Base-by-base conservation (phyloP, 2,113 vertebrate species). In the Piprites chloris region DNA sequence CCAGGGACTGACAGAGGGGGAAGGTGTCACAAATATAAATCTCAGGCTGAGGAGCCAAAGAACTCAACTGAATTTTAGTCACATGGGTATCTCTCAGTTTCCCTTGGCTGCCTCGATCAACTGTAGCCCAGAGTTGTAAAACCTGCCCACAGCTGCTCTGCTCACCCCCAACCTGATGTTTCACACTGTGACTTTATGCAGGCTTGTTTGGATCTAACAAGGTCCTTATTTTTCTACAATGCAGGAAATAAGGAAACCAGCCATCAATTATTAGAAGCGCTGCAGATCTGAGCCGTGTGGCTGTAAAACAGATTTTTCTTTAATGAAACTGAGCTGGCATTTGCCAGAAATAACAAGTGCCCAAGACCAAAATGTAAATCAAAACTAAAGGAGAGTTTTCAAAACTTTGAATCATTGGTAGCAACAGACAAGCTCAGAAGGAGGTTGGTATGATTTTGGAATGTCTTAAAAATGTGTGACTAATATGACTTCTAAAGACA, bases 381-480 rank as follows among this genome's bases (percentile, higher is more conserved):
- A 98, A 97, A 98, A 97, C 92, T 97, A 93, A 95, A 97, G 97
- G 98, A 98, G 98, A 95, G 76, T 91, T 96, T 96, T 98, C 97
- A 98, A 97, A 95, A 94, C 93, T 96, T 87, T 97, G 95, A 98
- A 98, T 98, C 98, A 97, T 96, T 83, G 96, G 96, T 97, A 98
- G 97, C 97, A 95, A 95, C 94, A 95, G 90, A 97, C 89, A 96
- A 95, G 89, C 87, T 96, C 91, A 91, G 93, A 87, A 97, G 94
- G 95, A 96, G 95, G 89, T 97, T 98, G 97, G 96, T 90, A 98
- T 90, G 97, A 97, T 97, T 96, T 97, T 96, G 93, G 97, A 97
- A 98, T 97, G 95, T 98, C 98, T 98, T 98, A 98, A 98, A 98
- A 98, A 98, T 98, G 98, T 98, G 97, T 98, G 98, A 98, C 98